Conservation (phyloP, 2,888 invertebrate species). For the Sphaeridia pumilis region DNA sequence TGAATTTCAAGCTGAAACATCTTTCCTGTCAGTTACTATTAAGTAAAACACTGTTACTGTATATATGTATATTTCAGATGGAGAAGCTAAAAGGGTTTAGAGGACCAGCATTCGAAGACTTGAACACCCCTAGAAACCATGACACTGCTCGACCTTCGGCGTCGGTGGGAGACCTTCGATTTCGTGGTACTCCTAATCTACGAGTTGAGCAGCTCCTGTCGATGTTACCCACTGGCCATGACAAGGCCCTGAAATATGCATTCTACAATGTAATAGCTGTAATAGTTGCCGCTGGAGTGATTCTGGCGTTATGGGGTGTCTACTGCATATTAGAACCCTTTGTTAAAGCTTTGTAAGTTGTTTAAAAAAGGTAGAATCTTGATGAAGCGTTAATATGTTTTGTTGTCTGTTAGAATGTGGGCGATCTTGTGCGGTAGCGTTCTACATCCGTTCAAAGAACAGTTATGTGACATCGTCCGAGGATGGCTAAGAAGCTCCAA, state of each 20-base stretch:
- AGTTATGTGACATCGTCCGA: slow-evolving; percentile 37
- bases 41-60: no score
- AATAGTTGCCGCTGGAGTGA: slow-evolving; percentile 56
- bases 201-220: slow-evolving; percentile 29
- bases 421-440: slow-evolving; percentile 92
- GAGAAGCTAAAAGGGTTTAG: no score
- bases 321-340: slow-evolving; percentile 82
- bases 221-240: slow-evolving; percentile 57
- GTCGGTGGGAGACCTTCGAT: slow-evolving; percentile 9
- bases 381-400: no score
- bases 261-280: slow-evolving; percentile 78
- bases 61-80: no score
- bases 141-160: slow-evolving; percentile 4
- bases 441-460: slow-evolving; percentile 85
- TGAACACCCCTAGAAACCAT: no score
- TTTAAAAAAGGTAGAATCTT: background rate
- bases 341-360: slow-evolving; percentile 62
- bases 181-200: slow-evolving; percentile 21
- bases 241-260: slow-evolving; percentile 83
- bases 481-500: slow-evolving; percentile 23
- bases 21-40: no score
- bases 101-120: no score
- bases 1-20: no score
- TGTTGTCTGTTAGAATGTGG: slow-evolving; percentile 71
- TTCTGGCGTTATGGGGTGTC: slow-evolving; percentile 60